Conservation (phyloP, 2,113 vertebrate genomes). For the Phoenicopterus ruber region DNA sequence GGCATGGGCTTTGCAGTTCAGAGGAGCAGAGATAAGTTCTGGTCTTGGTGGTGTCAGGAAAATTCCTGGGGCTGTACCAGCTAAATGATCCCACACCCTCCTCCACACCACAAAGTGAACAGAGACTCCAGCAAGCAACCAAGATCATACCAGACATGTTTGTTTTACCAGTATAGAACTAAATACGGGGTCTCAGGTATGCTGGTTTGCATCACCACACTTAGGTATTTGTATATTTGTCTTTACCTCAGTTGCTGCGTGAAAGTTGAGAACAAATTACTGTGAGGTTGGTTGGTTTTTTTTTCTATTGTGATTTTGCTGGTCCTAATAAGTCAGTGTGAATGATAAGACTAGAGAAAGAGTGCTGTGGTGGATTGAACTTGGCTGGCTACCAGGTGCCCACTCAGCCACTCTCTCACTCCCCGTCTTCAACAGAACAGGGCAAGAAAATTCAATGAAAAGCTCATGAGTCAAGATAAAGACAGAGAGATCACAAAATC, state of each 20-base stretch:
- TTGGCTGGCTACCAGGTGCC: neutral
- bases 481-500: neutral
- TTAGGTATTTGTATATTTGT: neutral
- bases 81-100: neutral
- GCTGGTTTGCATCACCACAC: neutral
- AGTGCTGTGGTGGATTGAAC: rapidly evolving
- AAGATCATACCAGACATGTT: neutral
- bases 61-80: neutral
- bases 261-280: neutral
- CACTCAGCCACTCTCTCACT: neutral
- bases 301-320: neutral
- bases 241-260: neutral
- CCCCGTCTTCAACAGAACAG: neutral
- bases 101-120: neutral
- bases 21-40: neutral
- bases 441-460: neutral
- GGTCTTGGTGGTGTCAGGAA: neutral
- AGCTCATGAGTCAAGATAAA: neutral
- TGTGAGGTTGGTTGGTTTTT: neutral
- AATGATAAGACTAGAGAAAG: neutral
- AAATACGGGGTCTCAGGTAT: neutral
- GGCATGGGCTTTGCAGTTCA: neutral
- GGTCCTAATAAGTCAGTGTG: neutral
- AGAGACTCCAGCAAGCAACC: neutral
- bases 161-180: neutral